phyloP scores from a whole-genome alignment of 2,113 vertebrate genomes.

The Pteropus alecto region DNA sequence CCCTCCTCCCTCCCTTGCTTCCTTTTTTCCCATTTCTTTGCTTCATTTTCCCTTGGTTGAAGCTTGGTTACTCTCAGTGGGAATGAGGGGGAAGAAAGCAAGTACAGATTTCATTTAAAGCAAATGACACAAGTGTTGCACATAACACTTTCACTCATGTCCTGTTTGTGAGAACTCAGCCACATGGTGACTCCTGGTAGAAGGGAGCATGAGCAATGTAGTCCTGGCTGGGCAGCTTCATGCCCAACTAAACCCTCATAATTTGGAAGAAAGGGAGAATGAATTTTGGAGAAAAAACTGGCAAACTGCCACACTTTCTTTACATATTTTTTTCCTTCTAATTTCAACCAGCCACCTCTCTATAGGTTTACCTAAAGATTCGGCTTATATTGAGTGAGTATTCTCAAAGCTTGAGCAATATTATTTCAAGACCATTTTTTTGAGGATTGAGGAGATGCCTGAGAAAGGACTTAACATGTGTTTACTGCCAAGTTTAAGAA shows the following conservation, averaged over 20 bases:
- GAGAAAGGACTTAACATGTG: neutral
- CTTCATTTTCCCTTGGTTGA: neutral
- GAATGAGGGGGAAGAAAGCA: neutral
- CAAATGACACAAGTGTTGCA: neutral
- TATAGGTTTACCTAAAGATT: neutral
- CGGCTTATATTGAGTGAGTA: neutral
- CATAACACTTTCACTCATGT: neutral
- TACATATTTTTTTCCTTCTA: neutral
- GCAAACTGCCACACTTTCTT: neutral
- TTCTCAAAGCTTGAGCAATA: neutral
- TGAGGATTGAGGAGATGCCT: neutral
- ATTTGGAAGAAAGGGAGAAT: neutral
- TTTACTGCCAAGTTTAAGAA: neutral
- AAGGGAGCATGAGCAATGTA: neutral
- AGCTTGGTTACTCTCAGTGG: neutral
- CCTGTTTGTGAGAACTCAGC: neutral
- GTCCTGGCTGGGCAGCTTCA: neutral
- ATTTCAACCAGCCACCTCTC: neutral
- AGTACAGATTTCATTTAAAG: neutral
- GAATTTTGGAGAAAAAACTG: neutral
- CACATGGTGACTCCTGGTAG: neutral
- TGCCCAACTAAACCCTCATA: neutral
- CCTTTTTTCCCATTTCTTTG: neutral
- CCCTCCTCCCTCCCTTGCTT: neutral
- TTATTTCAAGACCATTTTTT: neutral